These are phyloP conservation scores for Xerus rutilus DNA, from an alignment of 2,797 vertebrate genomes.

Conservation along the genomic window DNA sequence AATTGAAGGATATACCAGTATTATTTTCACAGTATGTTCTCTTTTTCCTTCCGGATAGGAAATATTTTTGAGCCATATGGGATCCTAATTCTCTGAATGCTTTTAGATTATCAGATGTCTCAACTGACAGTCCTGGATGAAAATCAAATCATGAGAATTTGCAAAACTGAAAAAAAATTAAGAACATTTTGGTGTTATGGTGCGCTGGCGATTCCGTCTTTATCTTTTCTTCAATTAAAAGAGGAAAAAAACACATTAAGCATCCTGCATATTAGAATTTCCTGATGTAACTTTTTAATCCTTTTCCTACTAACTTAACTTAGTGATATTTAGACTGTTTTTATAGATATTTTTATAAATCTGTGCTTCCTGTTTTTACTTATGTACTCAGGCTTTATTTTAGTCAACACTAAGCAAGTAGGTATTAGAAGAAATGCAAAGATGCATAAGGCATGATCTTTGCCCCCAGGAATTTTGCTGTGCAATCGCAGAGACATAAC, in stretches of 20 bases:
- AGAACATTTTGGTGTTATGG: conserved; percentile 82
- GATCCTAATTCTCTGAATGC: conserved; percentile 84
- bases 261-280: conserved; percentile 63
- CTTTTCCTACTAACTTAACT: neutral
- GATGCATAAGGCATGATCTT: neutral
- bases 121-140: conserved; percentile 84
- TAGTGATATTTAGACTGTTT: neutral
- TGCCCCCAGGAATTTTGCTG: neutral
- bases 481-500: neutral
- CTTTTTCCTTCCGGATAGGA: conserved; percentile 79
- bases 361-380: neutral
- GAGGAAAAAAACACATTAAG: neutral
- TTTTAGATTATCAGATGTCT: conserved; percentile 86
- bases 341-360: conserved; percentile 37
- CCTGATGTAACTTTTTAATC: conserved; percentile 44
- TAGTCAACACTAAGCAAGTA: neutral
- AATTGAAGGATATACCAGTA: conserved; percentile 63
- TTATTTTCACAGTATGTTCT: conserved; percentile 83
- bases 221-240: conserved; percentile 67
- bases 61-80: conserved; percentile 84
- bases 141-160: conserved; percentile 84
- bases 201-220: conserved; percentile 79
- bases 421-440: neutral
- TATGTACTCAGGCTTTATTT: conserved; percentile 22
- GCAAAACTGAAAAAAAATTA: conserved; percentile 76